phyloP scores from a whole-genome alignment of 2,113 vertebrate species.

The Gobio gobio region DNA sequence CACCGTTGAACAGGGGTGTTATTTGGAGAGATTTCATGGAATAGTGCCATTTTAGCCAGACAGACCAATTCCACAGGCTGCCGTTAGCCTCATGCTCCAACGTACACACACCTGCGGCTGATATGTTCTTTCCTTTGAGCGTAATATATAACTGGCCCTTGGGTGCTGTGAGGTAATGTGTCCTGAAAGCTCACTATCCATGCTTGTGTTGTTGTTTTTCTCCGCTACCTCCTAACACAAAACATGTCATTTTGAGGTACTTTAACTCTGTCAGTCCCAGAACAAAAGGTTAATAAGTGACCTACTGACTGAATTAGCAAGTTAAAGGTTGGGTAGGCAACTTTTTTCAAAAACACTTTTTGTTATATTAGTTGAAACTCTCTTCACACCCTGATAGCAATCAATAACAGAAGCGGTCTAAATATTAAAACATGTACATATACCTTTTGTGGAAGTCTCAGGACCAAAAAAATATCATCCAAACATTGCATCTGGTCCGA shows the following conservation, averaged over 20 bases:
- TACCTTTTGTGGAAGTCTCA: no score
- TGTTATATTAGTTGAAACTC: no score
- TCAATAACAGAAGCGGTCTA: no score
- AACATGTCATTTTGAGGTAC: background rate
- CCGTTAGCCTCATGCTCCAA: conserved; percentile 62
- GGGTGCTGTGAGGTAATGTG: conserved; percentile 63
- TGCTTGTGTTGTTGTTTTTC: conserved; percentile 51
- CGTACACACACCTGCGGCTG: conserved; percentile 68
- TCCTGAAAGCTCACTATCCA: conserved; percentile 53
- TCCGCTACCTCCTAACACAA: background rate
- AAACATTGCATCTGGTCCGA: no score
- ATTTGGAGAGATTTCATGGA: conserved; percentile 39
- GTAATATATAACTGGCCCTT: conserved; percentile 64
- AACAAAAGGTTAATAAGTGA: conserved; percentile 1
- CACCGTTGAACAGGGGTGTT: conserved; percentile 54
- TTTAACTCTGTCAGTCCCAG: conserved; percentile 16
- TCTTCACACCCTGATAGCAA: no score
- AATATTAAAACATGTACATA: no score
- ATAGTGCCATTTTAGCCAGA: conserved; percentile 38
- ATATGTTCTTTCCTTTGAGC: conserved; percentile 64
- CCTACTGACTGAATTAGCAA: conserved; percentile 40
- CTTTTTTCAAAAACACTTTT: no score
- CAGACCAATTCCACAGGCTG: conserved; percentile 41
- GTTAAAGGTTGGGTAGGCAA: no score
- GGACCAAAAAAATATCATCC: no score